Conservation (phyloP, 1,140 invertebrate genomes). For the Cylas formicarius region DNA sequence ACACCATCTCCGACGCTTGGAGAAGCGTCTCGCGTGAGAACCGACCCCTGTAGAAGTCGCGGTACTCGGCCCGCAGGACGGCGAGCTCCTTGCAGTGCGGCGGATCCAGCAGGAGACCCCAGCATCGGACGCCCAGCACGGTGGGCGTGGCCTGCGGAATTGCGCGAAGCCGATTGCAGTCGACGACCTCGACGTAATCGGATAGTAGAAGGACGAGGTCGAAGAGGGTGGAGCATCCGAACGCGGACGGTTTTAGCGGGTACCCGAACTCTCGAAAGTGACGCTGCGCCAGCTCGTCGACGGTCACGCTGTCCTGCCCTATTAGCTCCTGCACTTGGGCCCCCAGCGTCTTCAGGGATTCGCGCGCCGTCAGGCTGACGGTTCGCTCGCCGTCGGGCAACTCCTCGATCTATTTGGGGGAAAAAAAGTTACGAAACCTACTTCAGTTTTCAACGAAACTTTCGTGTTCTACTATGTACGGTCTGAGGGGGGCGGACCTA, state of each 20-base stretch:
- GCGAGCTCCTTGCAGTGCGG: slow-evolving; percentile 30
- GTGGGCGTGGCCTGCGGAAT: slow-evolving; percentile 23
- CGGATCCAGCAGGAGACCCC: slow-evolving; percentile 34
- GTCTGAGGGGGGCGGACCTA: too few species aligned
- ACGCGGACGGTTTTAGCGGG: slow-evolving; percentile 50
- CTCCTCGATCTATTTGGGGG: slow-evolving; percentile 50
- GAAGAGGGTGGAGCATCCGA: slow-evolving; percentile 47
- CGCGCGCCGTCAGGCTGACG: slow-evolving; percentile 49
- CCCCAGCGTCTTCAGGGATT: slow-evolving; percentile 49
- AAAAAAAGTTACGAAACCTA: too few species aligned
- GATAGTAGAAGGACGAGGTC: slow-evolving; percentile 49
- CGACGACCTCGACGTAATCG: slow-evolving; percentile 37
- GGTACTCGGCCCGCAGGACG: slow-evolving; percentile 32
- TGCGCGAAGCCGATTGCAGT: slow-evolving; percentile 21
- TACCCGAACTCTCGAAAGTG: slow-evolving; percentile 54
- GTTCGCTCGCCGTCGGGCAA: slow-evolving; percentile 49
- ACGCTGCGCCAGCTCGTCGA: slow-evolving; percentile 45
- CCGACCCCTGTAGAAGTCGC: slow-evolving; percentile 28
- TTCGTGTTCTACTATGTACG: too few species aligned
- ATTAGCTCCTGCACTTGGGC: slow-evolving; percentile 51
- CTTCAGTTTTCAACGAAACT: too few species aligned
- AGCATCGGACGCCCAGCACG: slow-evolving; percentile 31
- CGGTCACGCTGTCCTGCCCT: slow-evolving; percentile 39
- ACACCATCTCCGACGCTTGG: slow-evolving; percentile 31
- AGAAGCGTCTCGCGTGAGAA: slow-evolving; percentile 31